Evolutionary conservation across 2,888 invertebrate species (phyloP).

Genomic region (Sminthurinus aureus): DNA sequence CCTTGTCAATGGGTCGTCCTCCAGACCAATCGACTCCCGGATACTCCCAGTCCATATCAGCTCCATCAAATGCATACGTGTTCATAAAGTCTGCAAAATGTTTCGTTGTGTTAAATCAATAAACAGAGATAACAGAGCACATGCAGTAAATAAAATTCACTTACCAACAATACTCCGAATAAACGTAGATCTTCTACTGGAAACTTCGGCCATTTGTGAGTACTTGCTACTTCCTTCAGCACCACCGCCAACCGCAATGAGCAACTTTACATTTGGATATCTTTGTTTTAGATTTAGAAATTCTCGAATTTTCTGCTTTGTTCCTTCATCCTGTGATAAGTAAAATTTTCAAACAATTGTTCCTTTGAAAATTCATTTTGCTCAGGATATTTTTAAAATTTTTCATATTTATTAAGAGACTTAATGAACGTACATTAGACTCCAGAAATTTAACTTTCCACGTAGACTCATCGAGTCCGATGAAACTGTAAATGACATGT

Average conservation of each 20-base stretch:
- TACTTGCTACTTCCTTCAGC: constrained; percentile 61
- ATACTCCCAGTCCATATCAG: constrained; percentile 90
- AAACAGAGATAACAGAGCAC: background rate
- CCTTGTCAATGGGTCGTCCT: constrained; percentile 83
- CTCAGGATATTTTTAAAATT: constrained; percentile 3
- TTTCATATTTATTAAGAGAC: no score
- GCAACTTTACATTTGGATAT: constrained; percentile 54
- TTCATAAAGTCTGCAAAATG: constrained; percentile 67
- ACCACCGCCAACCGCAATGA: constrained; percentile 62
- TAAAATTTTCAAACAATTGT: background rate
- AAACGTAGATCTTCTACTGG: constrained; percentile 57
- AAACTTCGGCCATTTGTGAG: constrained; percentile 60
- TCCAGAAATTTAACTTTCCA: constrained; percentile 54
- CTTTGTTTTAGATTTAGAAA: constrained; percentile 47
- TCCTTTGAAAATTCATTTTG: background rate
- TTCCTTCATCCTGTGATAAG: constrained; percentile 9
- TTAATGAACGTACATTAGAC: constrained; percentile 49
- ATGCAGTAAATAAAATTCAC: background rate
- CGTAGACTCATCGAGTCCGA: constrained; percentile 61
- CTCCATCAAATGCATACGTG: constrained; percentile 81
- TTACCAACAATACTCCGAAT: constrained; percentile 59
- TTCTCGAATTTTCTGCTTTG: constrained; percentile 26
- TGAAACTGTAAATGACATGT: constrained; percentile 60
- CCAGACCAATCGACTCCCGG: constrained; percentile 87
- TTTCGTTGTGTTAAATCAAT: background rate